phyloP scores from a whole-genome alignment of 2,113 vertebrate genomes.

The Notechis scutatus region DNA sequence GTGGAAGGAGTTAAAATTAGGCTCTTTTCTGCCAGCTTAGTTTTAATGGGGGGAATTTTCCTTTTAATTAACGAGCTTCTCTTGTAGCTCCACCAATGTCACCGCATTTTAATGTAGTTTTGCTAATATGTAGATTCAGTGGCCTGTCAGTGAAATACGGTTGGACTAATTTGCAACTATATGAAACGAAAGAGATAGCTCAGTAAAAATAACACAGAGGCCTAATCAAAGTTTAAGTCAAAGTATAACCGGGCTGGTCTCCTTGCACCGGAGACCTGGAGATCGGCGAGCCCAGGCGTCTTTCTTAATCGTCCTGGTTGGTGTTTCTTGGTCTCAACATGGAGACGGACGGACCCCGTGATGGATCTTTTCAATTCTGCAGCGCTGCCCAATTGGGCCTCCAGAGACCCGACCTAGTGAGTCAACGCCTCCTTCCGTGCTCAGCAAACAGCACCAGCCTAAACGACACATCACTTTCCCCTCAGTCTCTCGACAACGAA shows the following conservation, averaged over 20 bases:
- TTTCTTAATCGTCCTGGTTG: not conserved
- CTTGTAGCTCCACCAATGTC: not conserved
- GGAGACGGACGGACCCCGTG: not conserved
- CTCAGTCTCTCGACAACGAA: not conserved
- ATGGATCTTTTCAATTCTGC: slow-evolving; percentile 9
- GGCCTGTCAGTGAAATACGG: not conserved
- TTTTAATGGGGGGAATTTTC: not conserved
- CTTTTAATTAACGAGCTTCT: not conserved
- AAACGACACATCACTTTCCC: too few relatives aligned
- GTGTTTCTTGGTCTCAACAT: not conserved
- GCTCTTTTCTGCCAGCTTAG: not conserved
- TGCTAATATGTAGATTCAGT: not conserved
- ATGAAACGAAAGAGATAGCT: not conserved
- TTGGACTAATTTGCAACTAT: not conserved
- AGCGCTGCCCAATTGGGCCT: not conserved
- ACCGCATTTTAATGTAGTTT: not conserved
- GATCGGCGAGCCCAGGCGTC: not conserved
- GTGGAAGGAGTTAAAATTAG: not conserved
- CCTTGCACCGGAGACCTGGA: not conserved
- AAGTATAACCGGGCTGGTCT: too few relatives aligned
- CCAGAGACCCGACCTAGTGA: not conserved
- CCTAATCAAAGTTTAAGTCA: not conserved
- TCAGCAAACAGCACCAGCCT: not conserved
- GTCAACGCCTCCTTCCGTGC: not conserved
- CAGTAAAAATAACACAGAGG: not conserved